These are phyloP conservation scores for Orthonyx spaldingii DNA, from an alignment of 2,113 vertebrate genomes.

Conservation along the genomic window DNA sequence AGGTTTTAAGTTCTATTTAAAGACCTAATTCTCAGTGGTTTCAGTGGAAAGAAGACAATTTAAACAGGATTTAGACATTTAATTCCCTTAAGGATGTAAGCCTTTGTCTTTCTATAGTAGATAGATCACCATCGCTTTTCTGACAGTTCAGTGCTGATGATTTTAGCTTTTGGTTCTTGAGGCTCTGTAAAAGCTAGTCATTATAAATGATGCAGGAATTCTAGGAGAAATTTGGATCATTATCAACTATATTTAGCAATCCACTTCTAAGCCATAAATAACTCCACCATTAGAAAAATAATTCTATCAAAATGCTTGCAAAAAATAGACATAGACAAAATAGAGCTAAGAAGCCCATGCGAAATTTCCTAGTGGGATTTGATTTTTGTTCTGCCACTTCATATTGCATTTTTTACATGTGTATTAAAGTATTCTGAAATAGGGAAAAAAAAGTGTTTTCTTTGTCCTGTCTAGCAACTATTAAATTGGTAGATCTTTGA, in stretches of 20 bases:
- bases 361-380: not conserved
- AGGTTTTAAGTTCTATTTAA: not conserved
- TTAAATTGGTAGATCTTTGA: not conserved
- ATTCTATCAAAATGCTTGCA: not conserved
- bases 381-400: not conserved
- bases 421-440: not conserved
- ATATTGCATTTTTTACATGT: not conserved
- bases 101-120: not conserved
- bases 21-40: not conserved
- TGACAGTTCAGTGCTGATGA: not conserved
- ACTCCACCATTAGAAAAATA: not conserved
- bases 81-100: not conserved
- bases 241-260: not conserved
- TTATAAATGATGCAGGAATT: not conserved
- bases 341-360: not conserved
- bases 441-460: not conserved
- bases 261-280: not conserved
- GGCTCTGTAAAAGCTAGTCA: not conserved
- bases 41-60: conserved; percentile 10
- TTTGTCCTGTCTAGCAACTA: not conserved
- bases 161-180: not conserved
- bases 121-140: not conserved
- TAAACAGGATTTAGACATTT: not conserved
- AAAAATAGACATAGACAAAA: not conserved
- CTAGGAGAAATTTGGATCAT: not conserved